These are phyloP conservation scores for Oenanthe oenanthe DNA, from an alignment of 2,113 vertebrate species.

Conservation along the genomic window DNA sequence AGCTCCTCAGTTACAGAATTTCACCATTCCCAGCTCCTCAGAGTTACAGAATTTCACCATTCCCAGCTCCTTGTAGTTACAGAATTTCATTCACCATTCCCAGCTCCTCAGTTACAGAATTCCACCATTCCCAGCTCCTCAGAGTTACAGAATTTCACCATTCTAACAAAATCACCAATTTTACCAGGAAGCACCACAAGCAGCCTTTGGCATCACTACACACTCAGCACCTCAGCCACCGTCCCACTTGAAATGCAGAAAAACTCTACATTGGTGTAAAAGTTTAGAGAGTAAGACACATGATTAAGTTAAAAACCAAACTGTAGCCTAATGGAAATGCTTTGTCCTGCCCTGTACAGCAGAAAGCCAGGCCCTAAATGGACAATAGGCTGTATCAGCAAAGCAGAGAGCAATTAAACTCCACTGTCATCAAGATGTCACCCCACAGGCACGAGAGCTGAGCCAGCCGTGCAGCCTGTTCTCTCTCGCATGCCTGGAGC, in stretches of 20 bases:
- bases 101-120: not conserved
- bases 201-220: not conserved
- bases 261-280: not conserved
- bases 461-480: not conserved
- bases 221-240: rapidly evolving
- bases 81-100: not conserved
- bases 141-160: not conserved
- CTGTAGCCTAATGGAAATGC: not conserved
- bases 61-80: not conserved
- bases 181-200: not conserved
- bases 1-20: not conserved
- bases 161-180: not conserved
- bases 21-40: not conserved
- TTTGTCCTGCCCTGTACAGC: not conserved
- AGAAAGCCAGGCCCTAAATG: not conserved
- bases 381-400: constrained; percentile 35
- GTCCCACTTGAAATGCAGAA: rapidly evolving
- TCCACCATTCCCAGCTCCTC: not conserved
- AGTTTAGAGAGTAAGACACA: not conserved
- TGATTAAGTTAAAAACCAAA: not conserved
- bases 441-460: constrained; percentile 42
- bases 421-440: constrained; percentile 51
- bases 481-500: constrained; percentile 21
- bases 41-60: not conserved
- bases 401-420: constrained; percentile 33